Conservation (phyloP, 2,888 invertebrate species). For the Cecidostiba fungosa region DNA sequence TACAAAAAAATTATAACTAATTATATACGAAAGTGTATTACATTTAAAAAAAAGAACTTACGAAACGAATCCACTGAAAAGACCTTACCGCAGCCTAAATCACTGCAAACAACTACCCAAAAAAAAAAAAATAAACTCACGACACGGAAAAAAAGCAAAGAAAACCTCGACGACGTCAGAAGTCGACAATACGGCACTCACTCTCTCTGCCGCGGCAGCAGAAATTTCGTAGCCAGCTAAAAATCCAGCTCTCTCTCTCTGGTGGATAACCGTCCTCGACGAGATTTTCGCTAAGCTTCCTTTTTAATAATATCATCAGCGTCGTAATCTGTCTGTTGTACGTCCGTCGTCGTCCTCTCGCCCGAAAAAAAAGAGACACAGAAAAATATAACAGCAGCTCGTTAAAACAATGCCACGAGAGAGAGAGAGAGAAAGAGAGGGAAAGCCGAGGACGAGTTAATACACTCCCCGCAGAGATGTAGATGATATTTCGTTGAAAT, state of each 20-base stretch:
- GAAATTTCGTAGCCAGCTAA: constrained; percentile 49
- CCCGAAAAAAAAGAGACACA: constrained; percentile 5
- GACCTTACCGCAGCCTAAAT: not conserved
- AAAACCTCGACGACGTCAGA: not conserved
- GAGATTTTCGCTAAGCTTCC: constrained; percentile 55
- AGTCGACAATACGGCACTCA: not conserved
- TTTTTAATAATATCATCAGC: constrained; percentile 64
- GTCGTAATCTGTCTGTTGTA: constrained; percentile 64
- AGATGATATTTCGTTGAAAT: constrained; percentile 13
- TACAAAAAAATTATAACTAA: too few relatives aligned
- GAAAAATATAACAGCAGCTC: constrained; percentile 32
- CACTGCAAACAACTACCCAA: not conserved
- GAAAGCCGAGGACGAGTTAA: constrained; percentile 15
- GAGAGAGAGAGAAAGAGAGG: not conserved
- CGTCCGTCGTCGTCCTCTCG: constrained; percentile 17
- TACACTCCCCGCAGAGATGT: constrained; percentile 8
- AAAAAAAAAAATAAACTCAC: not conserved
- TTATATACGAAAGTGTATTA: too few relatives aligned
- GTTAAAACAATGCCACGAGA: constrained; percentile 62
- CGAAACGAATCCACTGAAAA: not conserved
- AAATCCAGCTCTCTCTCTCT: not conserved
- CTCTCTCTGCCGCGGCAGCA: constrained; percentile 22
- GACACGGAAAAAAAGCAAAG: not conserved
- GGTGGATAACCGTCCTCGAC: constrained; percentile 33
- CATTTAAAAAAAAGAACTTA: not conserved